These are phyloP conservation scores for Euzophera pinguis DNA, from an alignment of 2,888 invertebrate genomes.

Conservation along the genomic window DNA sequence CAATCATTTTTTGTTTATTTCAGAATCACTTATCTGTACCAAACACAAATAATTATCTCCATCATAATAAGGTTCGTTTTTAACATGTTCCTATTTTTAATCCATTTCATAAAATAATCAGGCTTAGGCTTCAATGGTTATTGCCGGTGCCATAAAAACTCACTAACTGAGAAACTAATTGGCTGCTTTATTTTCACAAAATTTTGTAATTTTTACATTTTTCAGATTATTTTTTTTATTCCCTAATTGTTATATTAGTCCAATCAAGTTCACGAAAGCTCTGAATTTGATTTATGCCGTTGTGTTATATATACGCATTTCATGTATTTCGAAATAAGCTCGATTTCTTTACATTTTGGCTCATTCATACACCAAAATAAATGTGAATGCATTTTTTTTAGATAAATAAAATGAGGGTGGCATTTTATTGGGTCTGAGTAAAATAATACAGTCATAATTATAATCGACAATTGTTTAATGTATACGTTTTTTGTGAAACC, in stretches of 20 bases:
- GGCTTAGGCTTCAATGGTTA: conserved; percentile 45
- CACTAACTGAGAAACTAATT: conserved; percentile 4
- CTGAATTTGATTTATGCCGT: background rate
- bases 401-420: no score
- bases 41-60: conserved; percentile 90
- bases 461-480: no score
- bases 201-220: background rate
- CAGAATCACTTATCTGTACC: conserved; percentile 94
- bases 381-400: no score
- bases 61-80: conserved; percentile 87
- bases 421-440: no score
- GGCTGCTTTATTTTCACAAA: conserved; percentile 9
- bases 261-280: background rate
- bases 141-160: background rate
- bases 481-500: no score
- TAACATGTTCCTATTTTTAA: conserved; percentile 63
- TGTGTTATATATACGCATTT: no score
- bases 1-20: conserved; percentile 84
- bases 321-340: no score
- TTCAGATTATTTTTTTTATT: background rate
- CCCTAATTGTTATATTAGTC: background rate
- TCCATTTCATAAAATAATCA: conserved; percentile 46
- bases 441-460: no score
- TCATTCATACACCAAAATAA: no score
- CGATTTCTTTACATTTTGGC: no score